A percentile compares a stretch with the other conserved stretches of the same genome.
These are phyloP conservation scores for Amazona guildingii DNA, from an alignment of 2,113 vertebrate genomes.

Conservation along the genomic window DNA sequence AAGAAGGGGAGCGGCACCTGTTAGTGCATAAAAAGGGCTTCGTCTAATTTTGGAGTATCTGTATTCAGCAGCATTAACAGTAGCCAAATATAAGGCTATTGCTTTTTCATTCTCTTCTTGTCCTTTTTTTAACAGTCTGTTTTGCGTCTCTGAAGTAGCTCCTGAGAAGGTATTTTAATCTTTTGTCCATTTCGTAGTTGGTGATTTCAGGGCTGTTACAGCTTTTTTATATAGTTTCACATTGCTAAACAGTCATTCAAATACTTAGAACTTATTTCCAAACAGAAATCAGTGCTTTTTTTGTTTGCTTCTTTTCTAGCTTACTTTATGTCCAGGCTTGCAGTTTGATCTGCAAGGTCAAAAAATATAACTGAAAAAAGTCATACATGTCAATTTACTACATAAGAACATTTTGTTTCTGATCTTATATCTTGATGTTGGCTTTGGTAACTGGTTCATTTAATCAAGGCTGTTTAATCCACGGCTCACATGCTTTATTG, in stretches of 20 bases:
- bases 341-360: neutral
- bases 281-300: neutral
- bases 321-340: neutral
- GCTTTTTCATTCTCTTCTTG: neutral
- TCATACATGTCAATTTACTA: neutral
- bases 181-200: neutral
- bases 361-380: neutral
- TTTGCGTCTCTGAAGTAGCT: neutral
- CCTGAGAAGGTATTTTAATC: neutral
- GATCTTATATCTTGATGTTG: neutral
- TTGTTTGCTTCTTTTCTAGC: neutral
- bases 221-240: neutral
- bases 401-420: neutral
- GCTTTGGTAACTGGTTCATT: neutral
- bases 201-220: neutral
- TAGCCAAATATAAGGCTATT: neutral
- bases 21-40: neutral
- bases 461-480: neutral
- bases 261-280: neutral
- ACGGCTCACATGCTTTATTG: neutral
- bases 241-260: neutral
- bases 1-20: slow-evolving; percentile 15
- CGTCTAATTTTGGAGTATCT: slow-evolving; percentile 4
- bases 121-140: neutral
- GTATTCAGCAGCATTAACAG: neutral